These are phyloP conservation scores for Nyctereutes procyonoides DNA, from an alignment of 2,113 vertebrate genomes.

Conservation along the genomic window DNA sequence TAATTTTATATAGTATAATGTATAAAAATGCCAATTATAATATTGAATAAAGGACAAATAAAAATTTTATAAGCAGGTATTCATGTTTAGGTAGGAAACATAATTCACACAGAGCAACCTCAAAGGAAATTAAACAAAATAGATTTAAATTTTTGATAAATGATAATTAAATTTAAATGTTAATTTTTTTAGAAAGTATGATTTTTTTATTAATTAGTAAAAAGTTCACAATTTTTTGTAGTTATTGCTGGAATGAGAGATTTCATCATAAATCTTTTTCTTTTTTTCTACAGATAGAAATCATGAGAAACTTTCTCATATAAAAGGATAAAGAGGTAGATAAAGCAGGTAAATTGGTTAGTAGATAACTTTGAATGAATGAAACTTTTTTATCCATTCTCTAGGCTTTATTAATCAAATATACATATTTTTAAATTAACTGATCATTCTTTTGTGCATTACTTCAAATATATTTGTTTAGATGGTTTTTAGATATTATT, in stretches of 20 bases:
- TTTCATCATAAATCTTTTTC: neutral
- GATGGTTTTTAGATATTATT: slow-evolving; percentile 62
- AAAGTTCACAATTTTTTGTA: neutral
- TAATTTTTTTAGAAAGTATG: neutral
- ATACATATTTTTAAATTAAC: neutral
- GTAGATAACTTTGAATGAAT: neutral
- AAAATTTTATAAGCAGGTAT: neutral
- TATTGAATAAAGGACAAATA: neutral
- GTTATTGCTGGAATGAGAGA: neutral
- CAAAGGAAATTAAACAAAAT: neutral
- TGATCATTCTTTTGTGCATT: neutral
- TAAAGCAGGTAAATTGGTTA: neutral
- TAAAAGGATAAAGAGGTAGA: neutral
- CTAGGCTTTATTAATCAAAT: neutral
- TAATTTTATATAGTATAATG: neutral
- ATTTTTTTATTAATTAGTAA: neutral
- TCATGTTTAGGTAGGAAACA: neutral
- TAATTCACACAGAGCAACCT: neutral
- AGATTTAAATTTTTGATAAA: neutral
- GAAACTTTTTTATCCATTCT: neutral
- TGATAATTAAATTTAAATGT: neutral
- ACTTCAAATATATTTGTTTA: neutral
- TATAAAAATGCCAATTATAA: neutral
- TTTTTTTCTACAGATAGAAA: neutral
- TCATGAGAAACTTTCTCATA: neutral